phyloP scores from a whole-genome alignment of 2,888 invertebrate species.

The Rotaria macrura region DNA sequence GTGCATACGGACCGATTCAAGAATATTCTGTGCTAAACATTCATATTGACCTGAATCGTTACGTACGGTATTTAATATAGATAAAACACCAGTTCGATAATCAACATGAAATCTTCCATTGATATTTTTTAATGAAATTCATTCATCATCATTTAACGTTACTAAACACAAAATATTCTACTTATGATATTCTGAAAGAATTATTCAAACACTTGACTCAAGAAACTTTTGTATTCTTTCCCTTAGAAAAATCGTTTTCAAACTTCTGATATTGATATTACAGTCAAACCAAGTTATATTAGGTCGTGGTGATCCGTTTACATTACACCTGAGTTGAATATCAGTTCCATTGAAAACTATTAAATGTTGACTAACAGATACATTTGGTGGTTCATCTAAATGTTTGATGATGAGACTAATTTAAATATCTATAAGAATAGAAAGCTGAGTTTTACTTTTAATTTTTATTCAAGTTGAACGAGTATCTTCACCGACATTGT shows the following conservation, averaged over 20 bases:
- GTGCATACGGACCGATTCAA: slow-evolving; percentile 75
- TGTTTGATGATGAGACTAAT: too few species aligned
- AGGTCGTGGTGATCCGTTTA: slow-evolving; percentile 78
- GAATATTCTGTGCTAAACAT: slow-evolving; percentile 77
- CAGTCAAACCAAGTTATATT: slow-evolving; percentile 66
- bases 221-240: too few species aligned
- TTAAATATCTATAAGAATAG: slow-evolving; percentile 40
- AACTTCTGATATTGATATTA: too few species aligned
- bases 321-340: slow-evolving; percentile 75
- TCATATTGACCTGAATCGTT: slow-evolving; percentile 87
- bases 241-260: too few species aligned
- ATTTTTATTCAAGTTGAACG: slow-evolving; percentile 81
- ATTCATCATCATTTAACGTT: neutral
- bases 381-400: slow-evolving; percentile 77
- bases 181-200: too few species aligned
- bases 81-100: slow-evolving; percentile 69
- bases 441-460: slow-evolving; percentile 65
- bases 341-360: slow-evolving; percentile 85
- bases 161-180: neutral
- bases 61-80: slow-evolving; percentile 67
- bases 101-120: slow-evolving; percentile 44
- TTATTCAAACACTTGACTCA: too few species aligned
- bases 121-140: neutral
- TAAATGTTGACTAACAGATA: slow-evolving; percentile 68
- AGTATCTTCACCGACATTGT: slow-evolving; percentile 78